phyloP scores from a whole-genome alignment of 2,888 invertebrate genomes.

The Eupithecia subfuscata region DNA sequence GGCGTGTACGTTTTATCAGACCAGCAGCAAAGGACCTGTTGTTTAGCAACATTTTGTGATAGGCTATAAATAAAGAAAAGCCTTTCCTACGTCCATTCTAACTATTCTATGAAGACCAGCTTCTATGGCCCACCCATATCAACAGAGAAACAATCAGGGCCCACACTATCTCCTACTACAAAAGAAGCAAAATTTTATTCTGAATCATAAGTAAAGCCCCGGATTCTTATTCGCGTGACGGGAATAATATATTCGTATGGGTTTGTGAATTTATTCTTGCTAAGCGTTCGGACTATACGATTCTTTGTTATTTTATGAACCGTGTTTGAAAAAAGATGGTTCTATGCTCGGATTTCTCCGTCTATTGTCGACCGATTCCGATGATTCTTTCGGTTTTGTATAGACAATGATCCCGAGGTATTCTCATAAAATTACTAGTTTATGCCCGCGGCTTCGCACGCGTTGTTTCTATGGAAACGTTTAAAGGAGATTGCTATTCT shows the following conservation, averaged over 20 bases:
- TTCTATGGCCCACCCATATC: neutral
- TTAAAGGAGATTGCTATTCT: too few species aligned
- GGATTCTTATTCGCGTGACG: neutral
- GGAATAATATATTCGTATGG: conserved; percentile 7
- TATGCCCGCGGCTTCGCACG: too few species aligned
- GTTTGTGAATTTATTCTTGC: conserved; percentile 3
- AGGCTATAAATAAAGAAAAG: neutral
- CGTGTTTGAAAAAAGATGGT: too few species aligned
- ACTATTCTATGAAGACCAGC: neutral
- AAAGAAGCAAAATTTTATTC: conserved; percentile 3
- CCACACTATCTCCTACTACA: conserved; percentile 6
- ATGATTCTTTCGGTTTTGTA: too few species aligned
- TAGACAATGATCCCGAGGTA: too few species aligned
- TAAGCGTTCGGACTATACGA: neutral
- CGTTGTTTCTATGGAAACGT: too few species aligned
- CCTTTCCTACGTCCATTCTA: neutral
- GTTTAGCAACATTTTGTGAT: neutral
- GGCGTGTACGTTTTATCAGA: neutral
- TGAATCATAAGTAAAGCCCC: neutral
- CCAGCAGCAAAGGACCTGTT: neutral
- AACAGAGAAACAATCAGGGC: conserved; percentile 4
- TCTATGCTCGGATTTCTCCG: too few species aligned
- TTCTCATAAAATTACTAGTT: too few species aligned
- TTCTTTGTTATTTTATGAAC: neutral
- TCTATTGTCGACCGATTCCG: too few species aligned